Evolutionary conservation across 2,888 invertebrate genomes (phyloP).

Genomic region (Antheraea assamensis): DNA sequence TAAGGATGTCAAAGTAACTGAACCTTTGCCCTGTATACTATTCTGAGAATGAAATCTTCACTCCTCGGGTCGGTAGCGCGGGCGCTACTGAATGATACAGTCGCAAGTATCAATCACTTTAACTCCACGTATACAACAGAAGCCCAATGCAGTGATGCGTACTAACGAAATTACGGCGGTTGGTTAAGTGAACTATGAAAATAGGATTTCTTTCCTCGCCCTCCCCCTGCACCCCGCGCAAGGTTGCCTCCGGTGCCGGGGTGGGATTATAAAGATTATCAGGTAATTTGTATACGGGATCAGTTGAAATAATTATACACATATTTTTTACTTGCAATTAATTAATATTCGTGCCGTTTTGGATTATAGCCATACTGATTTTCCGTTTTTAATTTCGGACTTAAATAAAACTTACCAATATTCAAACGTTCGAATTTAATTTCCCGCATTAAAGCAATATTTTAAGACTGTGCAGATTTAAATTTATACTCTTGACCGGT

Average conservation of each 20-base stretch:
- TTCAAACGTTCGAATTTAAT: neutral
- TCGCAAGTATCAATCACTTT: constrained; percentile 55
- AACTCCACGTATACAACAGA: constrained; percentile 50
- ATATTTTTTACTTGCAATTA: constrained; percentile 16
- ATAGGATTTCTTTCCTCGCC: constrained; percentile 75
- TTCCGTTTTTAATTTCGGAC: neutral
- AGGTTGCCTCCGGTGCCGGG: constrained; percentile 56
- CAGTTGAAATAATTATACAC: constrained; percentile 19
- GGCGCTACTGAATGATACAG: neutral
- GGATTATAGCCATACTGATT: neutral
- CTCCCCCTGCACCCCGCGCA: constrained; percentile 34
- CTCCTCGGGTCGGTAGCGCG: no score
- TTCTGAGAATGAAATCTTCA: no score
- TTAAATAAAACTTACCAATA: neutral
- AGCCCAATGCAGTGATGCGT: constrained; percentile 75
- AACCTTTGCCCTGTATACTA: no score
- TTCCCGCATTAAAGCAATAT: neutral
- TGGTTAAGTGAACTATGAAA: constrained; percentile 81
- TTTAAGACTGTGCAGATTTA: neutral
- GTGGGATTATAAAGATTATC: constrained; percentile 74
- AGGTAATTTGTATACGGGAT: constrained; percentile 58
- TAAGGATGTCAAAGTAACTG: no score
- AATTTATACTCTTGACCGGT: neutral
- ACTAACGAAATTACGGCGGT: constrained; percentile 75
- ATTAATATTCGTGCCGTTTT: constrained; percentile 14